Evolutionary conservation across 92 coral and sea anemone genomes (phyloP).

Genomic region (Porites lobata): DNA sequence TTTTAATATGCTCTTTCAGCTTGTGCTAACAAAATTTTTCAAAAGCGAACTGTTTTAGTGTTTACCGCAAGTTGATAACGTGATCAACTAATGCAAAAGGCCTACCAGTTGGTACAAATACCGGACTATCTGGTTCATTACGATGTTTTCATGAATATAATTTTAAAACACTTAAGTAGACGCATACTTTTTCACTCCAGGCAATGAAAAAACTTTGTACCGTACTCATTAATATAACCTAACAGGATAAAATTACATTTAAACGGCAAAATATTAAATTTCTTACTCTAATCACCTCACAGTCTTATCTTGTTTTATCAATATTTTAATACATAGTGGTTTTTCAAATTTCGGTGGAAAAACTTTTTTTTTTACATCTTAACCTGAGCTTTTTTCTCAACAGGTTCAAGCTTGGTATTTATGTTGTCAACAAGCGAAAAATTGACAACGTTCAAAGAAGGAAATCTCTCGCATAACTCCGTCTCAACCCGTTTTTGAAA

Average conservation of each 20-base stretch:
- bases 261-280: not conserved
- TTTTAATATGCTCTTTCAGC: too few species aligned
- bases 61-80: too few species aligned
- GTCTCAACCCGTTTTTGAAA: conserved; percentile 43
- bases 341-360: not conserved
- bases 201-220: too few species aligned
- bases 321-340: conserved; percentile 1
- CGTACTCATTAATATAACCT: not conserved
- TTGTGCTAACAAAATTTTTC: too few species aligned
- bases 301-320: not conserved
- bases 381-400: not conserved
- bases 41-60: too few species aligned
- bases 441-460: conserved; percentile 64
- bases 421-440: conserved; percentile 63
- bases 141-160: too few species aligned
- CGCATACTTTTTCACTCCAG: too few species aligned
- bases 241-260: not conserved
- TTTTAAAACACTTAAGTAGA: too few species aligned
- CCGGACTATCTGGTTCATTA: too few species aligned
- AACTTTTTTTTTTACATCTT: not conserved
- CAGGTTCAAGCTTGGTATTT: conserved; percentile 11
- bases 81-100: too few species aligned
- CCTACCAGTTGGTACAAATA: too few species aligned
- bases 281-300: not conserved
- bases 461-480: conserved; percentile 45